Base-by-base conservation (phyloP, 2,888 invertebrate species). In the Dilophus febrilis region DNA sequence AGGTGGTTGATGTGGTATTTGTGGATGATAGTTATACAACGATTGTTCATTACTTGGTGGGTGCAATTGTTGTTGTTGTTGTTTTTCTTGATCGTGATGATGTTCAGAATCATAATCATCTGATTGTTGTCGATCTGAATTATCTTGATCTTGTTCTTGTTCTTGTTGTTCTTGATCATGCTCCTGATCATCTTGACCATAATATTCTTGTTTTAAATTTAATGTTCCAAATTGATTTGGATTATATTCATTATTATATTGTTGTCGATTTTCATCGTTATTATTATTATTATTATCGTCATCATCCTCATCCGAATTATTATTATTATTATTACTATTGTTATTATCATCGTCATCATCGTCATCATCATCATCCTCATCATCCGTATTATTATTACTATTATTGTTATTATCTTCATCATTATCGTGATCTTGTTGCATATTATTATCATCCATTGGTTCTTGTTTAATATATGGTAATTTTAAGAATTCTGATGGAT, bases 401-500 rank as follows among this genome's bases (percentile, higher is more conserved):
- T n/a, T 40, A 17, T 22, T 19, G 22, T 55, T 45, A 10, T 50
- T 46, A 44, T 38, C 17, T 33, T 42, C 37, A 13, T 49, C 47
- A 11, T 54, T 53, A 37, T 37, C 19, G 19, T 16, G 8, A 10
- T 34, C 6, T 11, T 16, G 34, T 34, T 34, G 34, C 19, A 13
- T 30, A 30, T n/a, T 30, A 16, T 19, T 12, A 40, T 16, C 14
- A 30, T 40, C 7, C 2, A 22, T 26, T 16, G 22, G 27, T 32
- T 3, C 52, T 54, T 27, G 61, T 57, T 32, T 70, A 55, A 26
- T 66, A 66, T 14, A 26, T n/a, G 71, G 68, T 58, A 79, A 54
- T 36, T 55, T 66, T 37, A 86, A 64, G 56, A 88, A 84, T 59
- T 85, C 87, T 0, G 85, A 82, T 1, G 86, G 84, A 63, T 88